These are phyloP conservation scores for Stenodera caucasica DNA, from an alignment of 2,888 invertebrate species.

Conservation along the genomic window DNA sequence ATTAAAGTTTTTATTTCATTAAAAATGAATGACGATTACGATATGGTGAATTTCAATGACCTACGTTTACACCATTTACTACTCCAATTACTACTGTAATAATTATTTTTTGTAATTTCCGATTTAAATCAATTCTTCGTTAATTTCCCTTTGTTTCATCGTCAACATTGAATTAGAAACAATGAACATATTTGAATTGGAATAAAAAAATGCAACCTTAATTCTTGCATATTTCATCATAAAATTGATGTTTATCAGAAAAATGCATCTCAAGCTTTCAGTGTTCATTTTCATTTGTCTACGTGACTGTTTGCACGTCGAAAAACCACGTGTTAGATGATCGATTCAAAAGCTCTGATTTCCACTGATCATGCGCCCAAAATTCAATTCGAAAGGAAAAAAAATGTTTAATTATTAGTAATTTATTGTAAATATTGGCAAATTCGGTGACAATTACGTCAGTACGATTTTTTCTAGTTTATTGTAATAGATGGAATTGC, in stretches of 20 bases:
- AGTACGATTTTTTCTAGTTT: not conserved
- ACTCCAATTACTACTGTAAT: not conserved
- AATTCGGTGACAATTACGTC: not conserved
- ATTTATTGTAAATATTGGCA: too few species aligned
- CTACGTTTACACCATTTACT: too few species aligned
- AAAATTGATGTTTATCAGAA: conserved; percentile 9
- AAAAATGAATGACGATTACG: not conserved
- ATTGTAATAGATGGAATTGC: too few species aligned
- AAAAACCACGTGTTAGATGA: conserved; percentile 28
- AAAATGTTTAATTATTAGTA: too few species aligned
- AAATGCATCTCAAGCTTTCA: conserved; percentile 14
- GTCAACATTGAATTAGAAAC: too few species aligned
- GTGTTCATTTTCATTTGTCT: conserved; percentile 28
- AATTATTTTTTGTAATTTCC: not conserved
- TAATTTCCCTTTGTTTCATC: too few species aligned
- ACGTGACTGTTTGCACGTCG: conserved; percentile 40
- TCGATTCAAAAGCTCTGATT: conserved; percentile 18
- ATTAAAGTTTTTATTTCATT: too few species aligned
- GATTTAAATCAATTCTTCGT: not conserved
- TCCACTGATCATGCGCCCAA: not conserved
- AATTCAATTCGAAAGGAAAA: too few species aligned
- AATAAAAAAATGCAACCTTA: too few species aligned
- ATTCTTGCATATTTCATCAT: not conserved
- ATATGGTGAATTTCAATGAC: too few species aligned
- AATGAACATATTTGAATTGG: too few species aligned